Evolutionary conservation across 2,797 vertebrate species (phyloP), one percentile per base, ranked within the genome.

Genomic region (Falco cherrug): DNA sequence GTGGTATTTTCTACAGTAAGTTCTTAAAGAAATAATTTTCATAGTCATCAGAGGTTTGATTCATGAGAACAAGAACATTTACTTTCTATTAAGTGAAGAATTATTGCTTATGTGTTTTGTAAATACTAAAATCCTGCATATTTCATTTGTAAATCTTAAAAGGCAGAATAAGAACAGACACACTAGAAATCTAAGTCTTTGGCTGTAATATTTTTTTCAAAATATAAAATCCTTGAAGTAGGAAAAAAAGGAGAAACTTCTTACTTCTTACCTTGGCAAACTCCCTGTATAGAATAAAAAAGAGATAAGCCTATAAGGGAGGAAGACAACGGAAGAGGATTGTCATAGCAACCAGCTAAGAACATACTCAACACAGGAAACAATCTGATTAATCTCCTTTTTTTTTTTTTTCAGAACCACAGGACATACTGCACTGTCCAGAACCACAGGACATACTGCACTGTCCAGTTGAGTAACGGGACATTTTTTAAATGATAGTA

Each of bases 301-400:
- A 87, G 43, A 91, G 53, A 93, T 92, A 97, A 97, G 88, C 29
- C 61, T 81, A 95, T 48, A 95, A 93, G 87, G 43, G 56, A 64
- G 6, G 16, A 89, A 59, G 53, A 85, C 89, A 95, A 94, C 77
- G 84, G 78, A 87, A 87, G 64, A 61, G 67, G 83, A 97, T 96
- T 95, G 97, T 97, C 97, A 97, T 97, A 97, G 97, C 97, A 98
- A 98, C 97, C 79, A 96, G 56, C 95, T 95, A 97, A 97, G 92
- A 93, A 93, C 45, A 96, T 84, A 96, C 80, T 95, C 85, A 90
- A 91, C 64, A 81, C 33, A 94, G 54, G 94, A 96, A 97, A 95
- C 74, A 97, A 97, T 85, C 59, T 95, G 95, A 97, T 97, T 96
- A 93, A 97, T 87, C 35, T 97, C 78, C 16, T 12, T 43, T 43